Conservation (phyloP, 2,797 vertebrate genomes). For the Parauchenoglanis punctatus region DNA sequence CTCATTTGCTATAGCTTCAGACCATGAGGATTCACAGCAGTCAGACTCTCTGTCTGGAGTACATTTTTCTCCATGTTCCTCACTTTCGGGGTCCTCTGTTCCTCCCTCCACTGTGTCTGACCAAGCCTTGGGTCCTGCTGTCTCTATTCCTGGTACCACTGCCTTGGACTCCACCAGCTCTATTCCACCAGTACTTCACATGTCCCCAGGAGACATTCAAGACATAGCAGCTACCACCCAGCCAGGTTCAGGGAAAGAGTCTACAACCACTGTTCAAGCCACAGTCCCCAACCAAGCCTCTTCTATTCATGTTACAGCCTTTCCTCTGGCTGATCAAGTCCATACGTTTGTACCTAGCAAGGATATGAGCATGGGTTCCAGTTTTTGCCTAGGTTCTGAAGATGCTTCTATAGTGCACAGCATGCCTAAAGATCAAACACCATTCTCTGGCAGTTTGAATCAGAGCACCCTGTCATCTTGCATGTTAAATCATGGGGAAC, state of each 20-base stretch:
- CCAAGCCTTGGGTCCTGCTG: conserved; percentile 58
- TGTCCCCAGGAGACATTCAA: conserved; percentile 37
- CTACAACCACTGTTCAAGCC: conserved; percentile 54
- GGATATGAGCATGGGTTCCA: conserved; percentile 52
- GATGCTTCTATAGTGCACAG: conserved; percentile 57
- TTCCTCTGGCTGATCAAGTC: conserved; percentile 53
- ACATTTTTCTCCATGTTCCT: conserved; percentile 60
- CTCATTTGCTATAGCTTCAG: conserved; percentile 64
- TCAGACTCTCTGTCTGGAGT: conserved; percentile 69
- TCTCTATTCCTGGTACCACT: conserved; percentile 53
- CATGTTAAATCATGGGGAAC: conserved; percentile 56
- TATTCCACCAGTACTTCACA: conserved; percentile 58
- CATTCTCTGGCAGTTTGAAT: conserved; percentile 59
- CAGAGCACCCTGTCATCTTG: conserved; percentile 61
- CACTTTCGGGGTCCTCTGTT: conserved; percentile 62
- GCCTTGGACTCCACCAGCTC: conserved; percentile 62
- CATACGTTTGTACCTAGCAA: conserved; percentile 57
- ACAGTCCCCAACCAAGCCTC: conserved; percentile 55
- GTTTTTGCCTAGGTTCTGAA: conserved; percentile 55
- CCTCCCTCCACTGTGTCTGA: conserved; percentile 66
- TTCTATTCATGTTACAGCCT: conserved; percentile 36
- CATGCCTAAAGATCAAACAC: conserved; percentile 57
- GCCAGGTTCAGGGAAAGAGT: conserved; percentile 49
- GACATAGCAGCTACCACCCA: conserved; percentile 53
- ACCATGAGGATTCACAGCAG: conserved; percentile 71